phyloP scores from a whole-genome alignment of 2,888 invertebrate genomes.

The Tyria jacobaeae region DNA sequence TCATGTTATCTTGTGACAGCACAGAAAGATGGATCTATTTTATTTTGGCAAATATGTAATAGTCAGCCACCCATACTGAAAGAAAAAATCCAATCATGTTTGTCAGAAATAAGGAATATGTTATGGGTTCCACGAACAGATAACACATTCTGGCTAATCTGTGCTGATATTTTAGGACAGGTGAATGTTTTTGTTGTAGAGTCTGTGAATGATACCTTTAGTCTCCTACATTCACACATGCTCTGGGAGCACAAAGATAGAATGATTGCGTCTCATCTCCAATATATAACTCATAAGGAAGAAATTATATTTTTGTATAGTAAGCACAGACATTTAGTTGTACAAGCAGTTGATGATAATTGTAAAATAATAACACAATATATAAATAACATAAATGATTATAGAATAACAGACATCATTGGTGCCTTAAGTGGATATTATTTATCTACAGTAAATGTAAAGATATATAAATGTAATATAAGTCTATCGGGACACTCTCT shows the following conservation, averaged over 20 bases:
- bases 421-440: conserved; percentile 52
- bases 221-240: conserved; percentile 36
- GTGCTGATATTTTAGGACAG: conserved; percentile 64
- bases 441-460: conserved; percentile 64
- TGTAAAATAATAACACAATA: conserved; percentile 60
- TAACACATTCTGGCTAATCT: conserved; percentile 58
- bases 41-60: conserved; percentile 66
- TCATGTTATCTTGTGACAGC: conserved; percentile 71
- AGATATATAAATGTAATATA: conserved; percentile 62
- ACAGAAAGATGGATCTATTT: conserved; percentile 67
- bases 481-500: conserved; percentile 41
- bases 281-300: conserved; percentile 51
- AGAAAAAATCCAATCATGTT: conserved; percentile 47
- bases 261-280: conserved; percentile 62
- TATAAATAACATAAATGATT: conserved; percentile 70
- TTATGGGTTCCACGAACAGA: conserved; percentile 60
- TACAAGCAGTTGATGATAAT: conserved; percentile 59
- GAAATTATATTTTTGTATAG: conserved; percentile 63
- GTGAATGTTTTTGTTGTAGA: conserved; percentile 57
- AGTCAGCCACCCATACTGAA: conserved; percentile 42
- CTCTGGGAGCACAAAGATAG: conserved; percentile 72
- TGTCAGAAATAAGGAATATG: conserved; percentile 60
- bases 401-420: conserved; percentile 64
- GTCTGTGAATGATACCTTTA: conserved; percentile 48
- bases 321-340: conserved; percentile 74